These are phyloP conservation scores for Collichthys lucidus DNA, from an alignment of 2,113 vertebrate genomes.

Conservation along the genomic window DNA sequence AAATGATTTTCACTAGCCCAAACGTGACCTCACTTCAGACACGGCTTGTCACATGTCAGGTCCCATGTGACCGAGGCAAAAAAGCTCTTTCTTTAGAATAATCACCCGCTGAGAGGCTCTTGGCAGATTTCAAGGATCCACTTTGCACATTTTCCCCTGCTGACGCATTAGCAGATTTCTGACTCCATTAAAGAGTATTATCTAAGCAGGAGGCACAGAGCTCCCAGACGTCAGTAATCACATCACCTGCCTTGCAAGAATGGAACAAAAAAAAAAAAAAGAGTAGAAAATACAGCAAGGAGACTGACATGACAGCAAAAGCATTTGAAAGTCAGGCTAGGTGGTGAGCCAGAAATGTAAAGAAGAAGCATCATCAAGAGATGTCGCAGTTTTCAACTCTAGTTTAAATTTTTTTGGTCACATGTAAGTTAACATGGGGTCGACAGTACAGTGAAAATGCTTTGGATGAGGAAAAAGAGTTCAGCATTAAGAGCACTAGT, in stretches of 20 bases:
- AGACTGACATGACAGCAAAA: neutral
- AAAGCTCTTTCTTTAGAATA: constrained; percentile 38
- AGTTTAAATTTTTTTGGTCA: no score
- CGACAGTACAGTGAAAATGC: no score
- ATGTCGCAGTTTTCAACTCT: neutral
- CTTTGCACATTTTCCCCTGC: constrained; percentile 14
- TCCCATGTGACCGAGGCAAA: constrained; percentile 25
- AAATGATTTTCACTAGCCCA: neutral
- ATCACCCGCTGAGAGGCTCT: constrained; percentile 43
- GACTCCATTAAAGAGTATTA: constrained; percentile 70
- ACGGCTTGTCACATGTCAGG: neutral
- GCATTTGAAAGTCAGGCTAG: constrained; percentile 1
- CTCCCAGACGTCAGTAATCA: constrained; percentile 47
- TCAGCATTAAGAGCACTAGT: no score
- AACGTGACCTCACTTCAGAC: neutral
- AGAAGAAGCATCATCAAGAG: neutral
- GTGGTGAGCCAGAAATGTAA: neutral
- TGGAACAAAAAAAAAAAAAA: neutral
- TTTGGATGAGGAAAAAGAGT: no score
- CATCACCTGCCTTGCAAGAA: constrained; percentile 39
- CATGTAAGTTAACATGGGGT: no score
- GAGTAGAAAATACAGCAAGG: neutral
- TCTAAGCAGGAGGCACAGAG: constrained; percentile 52
- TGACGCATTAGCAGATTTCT: constrained; percentile 46
- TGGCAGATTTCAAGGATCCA: constrained; percentile 47